A percentile compares a stretch with the other conserved stretches of the same genome.
phyloP scores from a whole-genome alignment of 1,140 invertebrate species.

The Bombus pascuorum region DNA sequence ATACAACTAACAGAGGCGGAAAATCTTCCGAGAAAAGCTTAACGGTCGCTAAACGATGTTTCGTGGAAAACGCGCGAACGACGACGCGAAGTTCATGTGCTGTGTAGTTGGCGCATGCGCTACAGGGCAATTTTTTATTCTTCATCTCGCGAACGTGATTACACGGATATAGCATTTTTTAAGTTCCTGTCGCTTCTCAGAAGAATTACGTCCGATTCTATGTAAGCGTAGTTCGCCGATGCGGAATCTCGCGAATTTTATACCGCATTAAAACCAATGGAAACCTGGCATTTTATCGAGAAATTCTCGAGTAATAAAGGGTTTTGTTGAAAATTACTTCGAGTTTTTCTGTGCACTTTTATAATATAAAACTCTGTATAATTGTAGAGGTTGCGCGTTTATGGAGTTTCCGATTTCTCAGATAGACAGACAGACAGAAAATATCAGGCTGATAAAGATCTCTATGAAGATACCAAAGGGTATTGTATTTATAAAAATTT shows the following conservation, averaged over 20 bases:
- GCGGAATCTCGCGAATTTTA: not conserved
- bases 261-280: not conserved
- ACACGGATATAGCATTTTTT: slow-evolving; percentile 1
- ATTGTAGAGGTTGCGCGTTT: too few species aligned
- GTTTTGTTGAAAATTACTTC: not conserved
- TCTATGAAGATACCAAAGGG: not conserved
- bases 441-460: not conserved
- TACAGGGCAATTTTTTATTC: slow-evolving; percentile 27
- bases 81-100: not conserved
- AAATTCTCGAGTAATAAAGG: not conserved
- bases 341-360: not conserved
- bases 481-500: not conserved
- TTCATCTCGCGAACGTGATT: not conserved
- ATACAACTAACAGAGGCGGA: not conserved
- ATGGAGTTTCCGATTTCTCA: not conserved
- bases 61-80: slow-evolving; percentile 14
- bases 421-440: not conserved
- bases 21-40: slow-evolving; percentile 18
- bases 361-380: not conserved
- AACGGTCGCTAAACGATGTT: not conserved
- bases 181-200: not conserved
- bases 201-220: not conserved
- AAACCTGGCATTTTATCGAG: rapidly evolving
- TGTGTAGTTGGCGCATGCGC: slow-evolving; percentile 4
- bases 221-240: not conserved